These are phyloP conservation scores for Periplaneta americana DNA, from an alignment of 1,140 invertebrate species.

Conservation along the genomic window DNA sequence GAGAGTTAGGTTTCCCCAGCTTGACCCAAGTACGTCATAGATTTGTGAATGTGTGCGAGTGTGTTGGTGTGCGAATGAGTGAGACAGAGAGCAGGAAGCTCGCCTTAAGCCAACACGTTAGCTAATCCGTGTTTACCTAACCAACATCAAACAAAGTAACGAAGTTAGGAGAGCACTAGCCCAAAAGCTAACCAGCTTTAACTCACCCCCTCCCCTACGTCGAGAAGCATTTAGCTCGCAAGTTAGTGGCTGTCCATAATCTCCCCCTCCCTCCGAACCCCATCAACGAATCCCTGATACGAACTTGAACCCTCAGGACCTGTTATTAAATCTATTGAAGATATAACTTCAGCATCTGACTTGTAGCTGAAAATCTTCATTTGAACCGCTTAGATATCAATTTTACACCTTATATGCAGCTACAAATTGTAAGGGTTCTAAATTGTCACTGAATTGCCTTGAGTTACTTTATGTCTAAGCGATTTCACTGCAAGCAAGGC, in stretches of 20 bases:
- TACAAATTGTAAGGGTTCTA: not conserved
- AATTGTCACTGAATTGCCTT: too few species aligned
- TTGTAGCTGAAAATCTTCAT: not conserved
- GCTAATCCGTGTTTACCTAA: not conserved
- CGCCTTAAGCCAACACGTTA: not conserved
- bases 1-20: not conserved
- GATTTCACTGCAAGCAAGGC: not conserved
- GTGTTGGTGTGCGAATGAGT: not conserved
- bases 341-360: not conserved
- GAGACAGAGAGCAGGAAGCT: not conserved
- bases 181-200: not conserved
- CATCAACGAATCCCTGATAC: not conserved
- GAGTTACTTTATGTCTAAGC: not conserved
- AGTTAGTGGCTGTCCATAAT: not conserved
- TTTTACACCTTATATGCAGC: not conserved
- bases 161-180: not conserved
- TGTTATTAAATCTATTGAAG: not conserved
- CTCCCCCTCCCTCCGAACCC: not conserved
- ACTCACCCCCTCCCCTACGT: not conserved
- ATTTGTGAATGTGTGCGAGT: not conserved
- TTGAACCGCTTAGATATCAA: not conserved
- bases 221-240: not conserved
- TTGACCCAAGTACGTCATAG: not conserved
- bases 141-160: not conserved
- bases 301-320: not conserved